These are phyloP conservation scores for Aproaerema taeniolella DNA, from an alignment of 2,888 invertebrate genomes.

Conservation along the genomic window DNA sequence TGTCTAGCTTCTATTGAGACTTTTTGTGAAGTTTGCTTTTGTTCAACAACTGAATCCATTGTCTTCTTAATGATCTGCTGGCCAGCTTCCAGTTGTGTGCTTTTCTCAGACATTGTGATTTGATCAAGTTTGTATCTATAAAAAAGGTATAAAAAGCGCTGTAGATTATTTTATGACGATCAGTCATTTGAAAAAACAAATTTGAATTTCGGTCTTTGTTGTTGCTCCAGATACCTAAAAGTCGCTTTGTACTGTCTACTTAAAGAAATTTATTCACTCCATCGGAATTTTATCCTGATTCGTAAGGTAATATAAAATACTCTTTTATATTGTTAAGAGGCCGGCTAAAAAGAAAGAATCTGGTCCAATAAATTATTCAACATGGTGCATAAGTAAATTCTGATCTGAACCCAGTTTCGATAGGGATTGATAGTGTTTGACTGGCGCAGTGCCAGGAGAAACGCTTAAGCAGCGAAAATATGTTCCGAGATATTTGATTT, in stretches of 20 bases:
- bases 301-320: too few species aligned
- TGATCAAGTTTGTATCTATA: constrained; percentile 30
- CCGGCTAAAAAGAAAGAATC: too few species aligned
- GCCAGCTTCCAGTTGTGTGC: constrained; percentile 53
- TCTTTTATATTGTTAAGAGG: too few species aligned
- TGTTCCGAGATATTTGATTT: constrained; percentile 48
- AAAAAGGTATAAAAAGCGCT: too few species aligned
- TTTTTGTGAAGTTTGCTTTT: constrained; percentile 56
- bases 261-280: too few species aligned
- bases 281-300: too few species aligned
- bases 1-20: constrained; percentile 68
- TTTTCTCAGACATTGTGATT: constrained; percentile 58
- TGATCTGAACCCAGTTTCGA: constrained; percentile 48
- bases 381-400: constrained; percentile 37
- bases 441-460: constrained; percentile 55
- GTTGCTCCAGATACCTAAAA: too few species aligned
- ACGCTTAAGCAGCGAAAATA: constrained; percentile 52
- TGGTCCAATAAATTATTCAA: constrained; percentile 34
- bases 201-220: too few species aligned
- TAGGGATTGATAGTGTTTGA: constrained; percentile 54
- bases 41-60: constrained; percentile 65
- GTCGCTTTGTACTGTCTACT: too few species aligned
- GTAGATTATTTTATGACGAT: too few species aligned
- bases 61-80: constrained; percentile 68
- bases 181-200: too few species aligned